A percentile compares a stretch with the other conserved stretches of the same genome.
phyloP scores from a whole-genome alignment of 2,113 vertebrate species.

The Pangasianodon gigas region DNA sequence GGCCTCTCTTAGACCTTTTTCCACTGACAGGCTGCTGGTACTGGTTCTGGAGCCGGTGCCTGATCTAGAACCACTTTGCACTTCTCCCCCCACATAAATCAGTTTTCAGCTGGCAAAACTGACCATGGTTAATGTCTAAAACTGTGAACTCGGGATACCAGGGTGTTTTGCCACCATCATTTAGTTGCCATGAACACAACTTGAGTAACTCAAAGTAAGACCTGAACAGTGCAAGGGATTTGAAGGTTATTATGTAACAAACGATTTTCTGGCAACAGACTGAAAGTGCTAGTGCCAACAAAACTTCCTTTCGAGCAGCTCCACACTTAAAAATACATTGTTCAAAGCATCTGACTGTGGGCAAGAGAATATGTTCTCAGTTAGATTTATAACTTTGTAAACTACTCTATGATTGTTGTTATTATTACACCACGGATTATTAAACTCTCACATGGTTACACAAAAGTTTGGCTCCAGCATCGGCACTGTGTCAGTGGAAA shows the following conservation, averaged over 20 bases:
- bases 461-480: background rate
- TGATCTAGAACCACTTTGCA: background rate
- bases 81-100: background rate
- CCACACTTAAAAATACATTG: background rate
- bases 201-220: background rate
- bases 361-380: no score
- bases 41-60: no score
- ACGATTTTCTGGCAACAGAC: background rate
- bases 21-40: background rate
- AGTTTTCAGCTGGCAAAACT: background rate
- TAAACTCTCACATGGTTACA: background rate
- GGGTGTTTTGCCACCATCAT: background rate
- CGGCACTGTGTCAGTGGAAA: background rate
- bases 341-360: background rate
- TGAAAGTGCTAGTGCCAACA: background rate
- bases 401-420: background rate
- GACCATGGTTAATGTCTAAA: background rate
- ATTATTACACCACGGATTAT: background rate
- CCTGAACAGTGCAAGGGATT: background rate
- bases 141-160: background rate
- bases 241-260: background rate
- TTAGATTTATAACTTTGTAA: constrained; percentile 16
- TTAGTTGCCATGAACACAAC: background rate
- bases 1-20: background rate
- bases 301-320: background rate